Conservation (phyloP, 1,140 invertebrate species). For the Cyphomyrmex costatus region DNA sequence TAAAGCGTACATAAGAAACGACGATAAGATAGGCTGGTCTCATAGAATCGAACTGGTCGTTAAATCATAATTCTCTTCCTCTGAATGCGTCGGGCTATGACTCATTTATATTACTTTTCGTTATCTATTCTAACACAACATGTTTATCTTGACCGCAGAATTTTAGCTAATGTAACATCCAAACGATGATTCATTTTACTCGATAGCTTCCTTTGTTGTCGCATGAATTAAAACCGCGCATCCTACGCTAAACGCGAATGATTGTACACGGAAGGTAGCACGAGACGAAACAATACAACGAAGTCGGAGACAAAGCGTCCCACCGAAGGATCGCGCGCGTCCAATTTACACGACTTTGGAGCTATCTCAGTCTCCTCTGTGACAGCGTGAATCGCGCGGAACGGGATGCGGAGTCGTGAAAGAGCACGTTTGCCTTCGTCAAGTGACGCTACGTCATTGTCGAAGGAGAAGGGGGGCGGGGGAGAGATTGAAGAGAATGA, state of each 20-base stretch:
- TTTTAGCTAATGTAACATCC: not conserved
- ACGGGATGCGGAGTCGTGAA: not conserved
- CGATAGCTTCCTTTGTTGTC: slow-evolving; percentile 6
- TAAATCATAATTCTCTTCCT: slow-evolving; percentile 33
- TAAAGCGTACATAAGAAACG: not conserved
- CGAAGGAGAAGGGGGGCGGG: not conserved
- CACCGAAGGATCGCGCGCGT: not conserved
- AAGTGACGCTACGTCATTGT: slow-evolving; percentile 41
- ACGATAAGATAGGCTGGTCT: not conserved
- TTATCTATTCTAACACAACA: not conserved
- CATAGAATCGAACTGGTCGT: not conserved
- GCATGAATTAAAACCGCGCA: slow-evolving; percentile 21
- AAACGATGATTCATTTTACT: slow-evolving; percentile 36
- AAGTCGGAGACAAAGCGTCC: slow-evolving; percentile 32
- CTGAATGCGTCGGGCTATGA: not conserved
- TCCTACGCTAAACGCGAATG: not conserved
- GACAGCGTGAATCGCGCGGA: slow-evolving; percentile 13
- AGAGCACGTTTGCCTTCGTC: not conserved
- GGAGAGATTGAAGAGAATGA: not conserved
- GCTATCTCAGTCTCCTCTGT: not conserved
- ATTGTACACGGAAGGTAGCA: slow-evolving; percentile 24
- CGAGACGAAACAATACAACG: slow-evolving; percentile 7
- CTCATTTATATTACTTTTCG: slow-evolving; percentile 31
- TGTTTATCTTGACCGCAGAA: not conserved
- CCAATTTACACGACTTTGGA: slow-evolving; percentile 8